Evolutionary conservation across 2,888 invertebrate species (phyloP), one percentile per base, ranked within the genome.

Genomic region (Pyrrhia umbra): DNA sequence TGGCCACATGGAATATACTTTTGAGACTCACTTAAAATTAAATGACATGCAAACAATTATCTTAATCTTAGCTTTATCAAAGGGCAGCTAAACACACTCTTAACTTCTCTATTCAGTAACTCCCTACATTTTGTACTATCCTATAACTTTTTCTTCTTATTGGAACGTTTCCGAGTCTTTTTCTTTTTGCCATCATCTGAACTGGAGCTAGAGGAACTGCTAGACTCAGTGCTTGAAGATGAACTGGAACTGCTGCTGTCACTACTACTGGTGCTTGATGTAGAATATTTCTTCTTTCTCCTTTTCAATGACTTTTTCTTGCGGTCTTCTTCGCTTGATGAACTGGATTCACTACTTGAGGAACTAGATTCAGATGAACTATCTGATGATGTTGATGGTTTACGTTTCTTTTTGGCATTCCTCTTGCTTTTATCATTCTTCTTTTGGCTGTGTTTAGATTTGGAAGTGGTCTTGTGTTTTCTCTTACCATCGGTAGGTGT

Each of bases 351-450:
- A 73, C 89, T 90, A 68, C 88, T 90, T 3, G 92, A 86, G 37
- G 91, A 88, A 79, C 89, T 93, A 20, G 90, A 85, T 15, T 89
- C 89, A 18, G 92, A 88, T 20, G 92, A 88, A 54, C 86, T 88
- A 1, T 90, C 90, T 23, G 94, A 90, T 57, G 92, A 89, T 39
- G 92, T 91, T 25, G 93, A 92, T n/a, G 73, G 74, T 79, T 91
- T 92, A 39, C 91, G 89, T 77, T 88, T 92, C 70, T 86, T 86
- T 76, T 81, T 86, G 30, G 56, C 40, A 34, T 59, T 71, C 51
- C 72, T 83, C 52, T 78, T 80, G 13, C 16, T 64, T 60, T 77
- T 77, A 30, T 62, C 61, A 21, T 62, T 64, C 34, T 71, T 79
- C 52, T 82, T 83, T 6, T 57, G 42, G 70, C 83, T 86, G 37